phyloP scores from a whole-genome alignment of 2,888 invertebrate genomes.

The Drosophila subquinaria region DNA sequence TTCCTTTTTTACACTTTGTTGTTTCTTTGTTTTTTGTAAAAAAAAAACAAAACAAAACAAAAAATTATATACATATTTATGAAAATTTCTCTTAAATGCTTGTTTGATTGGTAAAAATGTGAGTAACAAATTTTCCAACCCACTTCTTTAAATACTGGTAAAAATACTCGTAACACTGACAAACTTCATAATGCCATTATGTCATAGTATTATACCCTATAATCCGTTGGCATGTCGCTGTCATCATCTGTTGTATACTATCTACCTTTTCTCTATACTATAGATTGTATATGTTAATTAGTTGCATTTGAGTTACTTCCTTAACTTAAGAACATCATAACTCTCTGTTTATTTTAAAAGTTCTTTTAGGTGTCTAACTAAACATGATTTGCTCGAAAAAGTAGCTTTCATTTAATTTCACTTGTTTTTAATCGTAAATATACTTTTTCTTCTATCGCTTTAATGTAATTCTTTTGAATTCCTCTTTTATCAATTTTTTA shows the following conservation, averaged over 20 bases:
- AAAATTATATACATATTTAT: conserved; percentile 68
- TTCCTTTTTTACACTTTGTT: conserved; percentile 66
- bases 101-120: conserved; percentile 85
- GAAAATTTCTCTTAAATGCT: conserved; percentile 84
- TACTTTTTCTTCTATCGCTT: neutral
- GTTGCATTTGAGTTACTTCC: conserved; percentile 2
- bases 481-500: neutral
- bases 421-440: neutral
- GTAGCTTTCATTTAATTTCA: neutral
- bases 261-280: neutral
- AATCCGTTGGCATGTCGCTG: conserved; percentile 56
- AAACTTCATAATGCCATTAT: conserved; percentile 27
- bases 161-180: conserved; percentile 56
- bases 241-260: conserved; percentile 25
- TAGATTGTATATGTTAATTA: conserved; percentile 14
- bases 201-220: conserved; percentile 31
- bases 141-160: conserved; percentile 70
- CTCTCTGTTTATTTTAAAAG: neutral
- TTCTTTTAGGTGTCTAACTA: neutral
- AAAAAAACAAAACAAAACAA: conserved; percentile 47
- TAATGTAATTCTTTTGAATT: neutral
- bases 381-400: neutral
- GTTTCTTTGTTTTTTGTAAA: conserved; percentile 66
- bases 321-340: neutral
- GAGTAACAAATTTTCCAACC: conserved; percentile 83